These are phyloP conservation scores for Fregata magnificens DNA, from an alignment of 2,113 vertebrate genomes.

Conservation along the genomic window DNA sequence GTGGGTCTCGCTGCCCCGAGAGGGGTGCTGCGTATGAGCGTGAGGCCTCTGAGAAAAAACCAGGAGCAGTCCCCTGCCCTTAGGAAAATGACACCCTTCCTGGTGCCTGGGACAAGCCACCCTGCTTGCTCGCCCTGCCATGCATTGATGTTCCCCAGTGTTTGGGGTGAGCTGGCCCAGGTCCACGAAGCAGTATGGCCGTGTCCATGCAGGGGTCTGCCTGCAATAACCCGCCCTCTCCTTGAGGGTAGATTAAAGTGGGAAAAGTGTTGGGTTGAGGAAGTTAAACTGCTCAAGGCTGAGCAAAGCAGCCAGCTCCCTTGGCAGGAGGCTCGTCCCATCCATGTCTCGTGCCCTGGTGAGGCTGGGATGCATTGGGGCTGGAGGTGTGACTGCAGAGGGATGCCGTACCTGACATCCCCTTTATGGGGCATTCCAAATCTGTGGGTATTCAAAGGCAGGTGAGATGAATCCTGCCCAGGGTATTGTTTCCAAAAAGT, in stretches of 20 bases:
- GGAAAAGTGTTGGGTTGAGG: not conserved
- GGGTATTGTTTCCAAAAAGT: not conserved
- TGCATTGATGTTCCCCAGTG: not conserved
- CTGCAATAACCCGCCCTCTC: not conserved
- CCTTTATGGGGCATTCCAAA: not conserved
- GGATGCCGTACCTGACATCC: not conserved
- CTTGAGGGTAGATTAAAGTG: not conserved
- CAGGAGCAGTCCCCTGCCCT: not conserved
- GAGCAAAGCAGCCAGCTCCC: not conserved
- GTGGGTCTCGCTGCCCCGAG: rapidly evolving
- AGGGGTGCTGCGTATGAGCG: not conserved
- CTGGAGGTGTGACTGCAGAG: not conserved
- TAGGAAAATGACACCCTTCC: not conserved
- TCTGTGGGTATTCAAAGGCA: not conserved
- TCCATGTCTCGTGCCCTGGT: rapidly evolving
- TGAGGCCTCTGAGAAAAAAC: not conserved
- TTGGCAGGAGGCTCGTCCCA: not conserved
- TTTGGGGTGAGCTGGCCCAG: not conserved
- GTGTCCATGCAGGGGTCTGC: not conserved
- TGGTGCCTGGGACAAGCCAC: not conserved
- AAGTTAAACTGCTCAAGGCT: not conserved
- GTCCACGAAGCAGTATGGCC: not conserved
- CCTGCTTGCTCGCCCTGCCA: rapidly evolving
- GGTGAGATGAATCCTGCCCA: not conserved
- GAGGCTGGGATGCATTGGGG: rapidly evolving